Conservation (phyloP, 2,888 invertebrate species). For the Cheilosia vernalis region DNA sequence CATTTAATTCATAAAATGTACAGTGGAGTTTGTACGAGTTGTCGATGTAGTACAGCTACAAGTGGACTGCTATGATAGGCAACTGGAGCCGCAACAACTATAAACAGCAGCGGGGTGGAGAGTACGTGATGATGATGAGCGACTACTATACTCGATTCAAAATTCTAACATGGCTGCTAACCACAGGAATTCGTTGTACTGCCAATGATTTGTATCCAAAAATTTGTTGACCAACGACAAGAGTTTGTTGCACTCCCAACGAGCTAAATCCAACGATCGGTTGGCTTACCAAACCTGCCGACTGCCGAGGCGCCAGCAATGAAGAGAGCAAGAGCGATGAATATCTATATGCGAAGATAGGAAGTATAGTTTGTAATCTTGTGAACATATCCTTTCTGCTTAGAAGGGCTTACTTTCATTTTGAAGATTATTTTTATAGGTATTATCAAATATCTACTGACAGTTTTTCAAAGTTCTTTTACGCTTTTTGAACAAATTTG, state of each 20-base stretch:
- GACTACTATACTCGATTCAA: conserved; percentile 9
- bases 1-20: too few species aligned
- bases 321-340: conserved; percentile 3
- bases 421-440: too few species aligned
- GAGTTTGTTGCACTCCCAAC: neutral
- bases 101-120: too few species aligned
- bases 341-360: conserved; percentile 1
- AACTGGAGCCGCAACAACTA: too few species aligned
- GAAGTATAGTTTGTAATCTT: neutral
- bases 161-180: neutral
- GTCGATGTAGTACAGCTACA: too few species aligned
- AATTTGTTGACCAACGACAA: conserved; percentile 3
- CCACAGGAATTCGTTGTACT: neutral
- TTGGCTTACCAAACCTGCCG: neutral
- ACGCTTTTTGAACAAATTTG: too few species aligned
- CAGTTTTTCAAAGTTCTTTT: too few species aligned
- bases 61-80: too few species aligned
- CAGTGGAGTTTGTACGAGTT: too few species aligned
- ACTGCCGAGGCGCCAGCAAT: conserved; percentile 29
- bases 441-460: too few species aligned
- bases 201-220: neutral
- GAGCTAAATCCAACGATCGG: neutral
- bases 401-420: conserved; percentile 26
- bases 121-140: neutral
- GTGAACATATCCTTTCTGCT: neutral